Evolutionary conservation across 2,797 vertebrate genomes (phyloP).

Genomic region (Molossus molossus): DNA sequence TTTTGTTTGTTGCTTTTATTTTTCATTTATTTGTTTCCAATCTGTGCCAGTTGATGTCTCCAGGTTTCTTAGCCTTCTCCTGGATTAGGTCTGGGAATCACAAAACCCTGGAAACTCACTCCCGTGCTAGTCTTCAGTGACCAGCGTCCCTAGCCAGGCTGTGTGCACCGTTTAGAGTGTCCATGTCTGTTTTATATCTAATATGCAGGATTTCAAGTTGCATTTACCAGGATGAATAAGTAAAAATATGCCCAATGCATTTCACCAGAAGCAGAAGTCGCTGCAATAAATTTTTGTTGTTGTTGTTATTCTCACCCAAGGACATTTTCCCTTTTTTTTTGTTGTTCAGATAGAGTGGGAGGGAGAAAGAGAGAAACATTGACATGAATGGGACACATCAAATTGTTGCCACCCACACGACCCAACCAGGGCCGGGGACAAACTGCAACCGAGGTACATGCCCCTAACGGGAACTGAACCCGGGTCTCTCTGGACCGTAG

Average conservation of each 20-base stretch:
- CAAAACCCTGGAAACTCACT: fast-evolving
- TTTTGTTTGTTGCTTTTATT: background rate
- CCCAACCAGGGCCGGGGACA: too few species aligned
- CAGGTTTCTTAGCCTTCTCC: background rate
- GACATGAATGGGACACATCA: too few species aligned
- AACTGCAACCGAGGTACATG: too few species aligned
- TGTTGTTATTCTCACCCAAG: too few species aligned
- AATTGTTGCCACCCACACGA: too few species aligned
- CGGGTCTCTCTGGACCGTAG: too few species aligned
- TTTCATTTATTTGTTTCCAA: background rate
- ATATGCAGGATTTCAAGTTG: background rate
- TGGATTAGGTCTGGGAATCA: background rate
- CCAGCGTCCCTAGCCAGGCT: background rate
- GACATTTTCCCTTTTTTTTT: too few species aligned
- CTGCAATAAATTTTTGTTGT: background rate
- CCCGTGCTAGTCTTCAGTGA: too few species aligned
- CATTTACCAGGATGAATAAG: background rate
- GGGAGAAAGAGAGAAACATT: too few species aligned
- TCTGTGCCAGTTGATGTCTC: background rate
- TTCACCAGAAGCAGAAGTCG: background rate
- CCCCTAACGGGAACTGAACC: too few species aligned
- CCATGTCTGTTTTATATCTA: background rate
- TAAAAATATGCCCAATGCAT: background rate
- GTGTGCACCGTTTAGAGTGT: background rate
- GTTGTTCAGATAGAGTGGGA: too few species aligned